Evolutionary conservation across 2,113 vertebrate species (phyloP), one percentile per base, ranked within the genome.

Genomic region (Anoura caudifer): DNA sequence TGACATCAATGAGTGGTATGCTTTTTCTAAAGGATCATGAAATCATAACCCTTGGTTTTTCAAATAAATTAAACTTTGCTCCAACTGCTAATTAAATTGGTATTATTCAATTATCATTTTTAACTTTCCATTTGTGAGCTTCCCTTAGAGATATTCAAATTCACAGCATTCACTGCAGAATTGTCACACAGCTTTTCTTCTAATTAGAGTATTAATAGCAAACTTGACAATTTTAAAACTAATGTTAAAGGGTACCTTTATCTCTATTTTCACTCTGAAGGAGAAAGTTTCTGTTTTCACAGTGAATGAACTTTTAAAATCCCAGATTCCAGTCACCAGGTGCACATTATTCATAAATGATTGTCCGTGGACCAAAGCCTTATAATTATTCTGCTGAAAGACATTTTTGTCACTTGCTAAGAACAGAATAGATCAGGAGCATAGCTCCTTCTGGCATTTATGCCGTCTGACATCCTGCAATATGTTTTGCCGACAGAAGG

Each of bases 331-430:
- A 73, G 28, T 54, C 45, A 50, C 85, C 88, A 95, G 87, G 85
- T 79, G 63, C n/a, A 31, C 33, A 56, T 61, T 73, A 61, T 61
- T 88, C 72, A 67, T 38, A 54, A 52, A 56, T 82, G 26, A 45
- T 54, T 28, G 20, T 75, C 87, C 2, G 0, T 41, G 67, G 85
- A 85, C 41, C 72, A 11, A 41, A 90, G 61, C 65, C 89, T 95
- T 81, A 33, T 76, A 80, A 87, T 92, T 91, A 75, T 59, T 88
- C 82, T 84, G n/a, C 36, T 87, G 92, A 97, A 96, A 97, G 96
- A 88, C 38, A 76, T 67, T 76, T 94, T 54, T 81, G 86, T 91
- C 89, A 81, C 91, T 91, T 67, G 45, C 56, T 87, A 52, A 89
- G 61, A 88, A 80, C 63, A 45, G 43, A 83, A 47, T 65, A 12